A percentile compares a stretch with the other conserved stretches of the same genome.
Conservation (phyloP, 2,113 vertebrate genomes). For the Butorides virescens region DNA sequence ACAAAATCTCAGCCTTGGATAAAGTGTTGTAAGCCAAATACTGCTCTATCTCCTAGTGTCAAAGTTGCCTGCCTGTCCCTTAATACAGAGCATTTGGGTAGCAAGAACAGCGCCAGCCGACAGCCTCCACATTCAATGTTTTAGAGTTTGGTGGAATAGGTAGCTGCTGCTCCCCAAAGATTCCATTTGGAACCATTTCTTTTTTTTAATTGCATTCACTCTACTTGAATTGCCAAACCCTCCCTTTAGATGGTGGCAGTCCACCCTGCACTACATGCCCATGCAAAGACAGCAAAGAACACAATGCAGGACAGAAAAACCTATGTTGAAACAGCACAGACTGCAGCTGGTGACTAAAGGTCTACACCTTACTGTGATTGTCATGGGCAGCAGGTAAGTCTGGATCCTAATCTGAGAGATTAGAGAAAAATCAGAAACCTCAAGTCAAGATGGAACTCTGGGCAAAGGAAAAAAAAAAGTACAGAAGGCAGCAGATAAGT, state of each 20-base stretch:
- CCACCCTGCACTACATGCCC: background rate
- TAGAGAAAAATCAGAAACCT: background rate
- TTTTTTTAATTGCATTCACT: background rate
- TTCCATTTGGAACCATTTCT: background rate
- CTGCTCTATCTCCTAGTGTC: background rate
- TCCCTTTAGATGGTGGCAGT: background rate
- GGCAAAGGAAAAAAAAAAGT: background rate
- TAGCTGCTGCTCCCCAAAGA: background rate
- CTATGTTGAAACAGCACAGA: background rate
- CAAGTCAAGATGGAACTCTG: background rate
- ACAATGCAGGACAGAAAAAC: background rate
- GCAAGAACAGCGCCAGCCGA: background rate
- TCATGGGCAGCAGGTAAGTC: background rate
- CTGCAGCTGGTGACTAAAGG: background rate
- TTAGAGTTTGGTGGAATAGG: background rate
- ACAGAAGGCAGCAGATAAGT: background rate
- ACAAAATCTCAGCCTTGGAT: background rate
- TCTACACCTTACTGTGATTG: background rate
- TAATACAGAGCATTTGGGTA: background rate
- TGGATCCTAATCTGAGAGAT: background rate
- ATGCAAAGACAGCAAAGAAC: background rate
- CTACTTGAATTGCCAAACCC: background rate
- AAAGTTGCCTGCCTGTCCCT: background rate
- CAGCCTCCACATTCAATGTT: fast-evolving
- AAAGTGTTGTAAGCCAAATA: background rate